Base-by-base conservation (phyloP, 2,797 vertebrate genomes). In the Micropoecilia bifurca region DNA sequence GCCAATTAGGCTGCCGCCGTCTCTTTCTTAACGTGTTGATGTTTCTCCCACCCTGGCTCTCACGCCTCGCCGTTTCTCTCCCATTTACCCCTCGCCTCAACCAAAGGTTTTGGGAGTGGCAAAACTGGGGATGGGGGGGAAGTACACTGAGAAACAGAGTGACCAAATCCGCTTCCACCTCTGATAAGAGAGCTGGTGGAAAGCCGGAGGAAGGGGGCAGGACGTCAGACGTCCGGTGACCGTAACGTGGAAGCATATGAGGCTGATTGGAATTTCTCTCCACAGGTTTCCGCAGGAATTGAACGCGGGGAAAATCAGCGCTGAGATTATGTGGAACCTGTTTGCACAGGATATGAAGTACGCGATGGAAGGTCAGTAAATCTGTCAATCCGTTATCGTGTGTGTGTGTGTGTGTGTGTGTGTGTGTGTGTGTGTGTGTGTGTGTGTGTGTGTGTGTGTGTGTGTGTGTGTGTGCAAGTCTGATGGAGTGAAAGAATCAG, bases 331-430 rank as follows among this genome's bases (percentile, higher is more conserved):
- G 91, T 99, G 98, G 98, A 97, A 82, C 87, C 96, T 99, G 72
- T 99, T 99, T 86, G 97, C 98, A 79, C 95, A 95, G 88, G 99
- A 99, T 86, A 98, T 99, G 97, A 99, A 99, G 91, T 99, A 99
- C 78, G 98, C 99, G 71, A 95, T 99, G 93, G 99, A 99, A 97
- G 99, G 99, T 99, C 93, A 97, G 95, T 93, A 73, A 68, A 22
- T 79, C 61, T 73, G 16, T 75, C 48, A 39, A 46, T 82, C 72
- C 50, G 5, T 63, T n/a, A 41, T 79, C 45, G 50, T 39, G 12
- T 9, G 3, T 75, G 71, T 41, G 25, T 6, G 46, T 28, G 48
- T 46, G 45, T 77, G 50, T 39, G 12, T 9, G 3, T 75, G 50
- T 39, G 12, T 9, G 3, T 75, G 50, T 39, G 12, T 9, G 3